A percentile compares a stretch with the other conserved stretches of the same genome.
Evolutionary conservation across 2,797 vertebrate genomes (phyloP).

Genomic region (Mormyrops boulengeri): DNA sequence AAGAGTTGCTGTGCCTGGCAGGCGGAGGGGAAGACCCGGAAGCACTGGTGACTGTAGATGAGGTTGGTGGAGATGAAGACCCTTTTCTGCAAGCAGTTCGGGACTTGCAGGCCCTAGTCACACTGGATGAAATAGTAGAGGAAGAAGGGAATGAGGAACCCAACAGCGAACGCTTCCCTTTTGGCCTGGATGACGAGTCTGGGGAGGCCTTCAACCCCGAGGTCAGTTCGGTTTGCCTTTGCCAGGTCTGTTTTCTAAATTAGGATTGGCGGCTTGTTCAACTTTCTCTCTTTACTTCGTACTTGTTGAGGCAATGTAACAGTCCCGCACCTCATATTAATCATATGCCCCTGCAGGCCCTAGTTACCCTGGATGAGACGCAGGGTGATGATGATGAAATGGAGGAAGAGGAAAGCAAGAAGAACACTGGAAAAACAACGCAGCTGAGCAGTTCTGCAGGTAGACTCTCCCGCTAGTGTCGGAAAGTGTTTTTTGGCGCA

Average conservation of each 20-base stretch:
- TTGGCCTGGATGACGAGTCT: constrained; percentile 32
- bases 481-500: neutral
- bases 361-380: constrained; percentile 71
- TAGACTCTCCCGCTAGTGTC: constrained; percentile 14
- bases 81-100: constrained; percentile 46
- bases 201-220: constrained; percentile 41
- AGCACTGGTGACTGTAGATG: constrained; percentile 73
- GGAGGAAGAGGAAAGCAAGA: constrained; percentile 21
- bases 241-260: neutral
- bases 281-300: neutral
- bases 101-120: constrained; percentile 61
- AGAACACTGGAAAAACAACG: constrained; percentile 26
- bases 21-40: constrained; percentile 48
- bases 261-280: neutral
- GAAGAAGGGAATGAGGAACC: constrained; percentile 49
- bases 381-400: constrained; percentile 49
- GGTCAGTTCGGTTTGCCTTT: constrained; percentile 37
- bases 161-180: constrained; percentile 18
- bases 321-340: neutral
- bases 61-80: constrained; percentile 70
- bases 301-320: neutral
- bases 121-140: constrained; percentile 67
- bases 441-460: constrained; percentile 24
- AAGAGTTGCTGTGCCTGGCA: constrained; percentile 12
- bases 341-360: constrained; percentile 41